Base-by-base conservation (phyloP, 2,113 vertebrate species). In the Gadus macrocephalus region DNA sequence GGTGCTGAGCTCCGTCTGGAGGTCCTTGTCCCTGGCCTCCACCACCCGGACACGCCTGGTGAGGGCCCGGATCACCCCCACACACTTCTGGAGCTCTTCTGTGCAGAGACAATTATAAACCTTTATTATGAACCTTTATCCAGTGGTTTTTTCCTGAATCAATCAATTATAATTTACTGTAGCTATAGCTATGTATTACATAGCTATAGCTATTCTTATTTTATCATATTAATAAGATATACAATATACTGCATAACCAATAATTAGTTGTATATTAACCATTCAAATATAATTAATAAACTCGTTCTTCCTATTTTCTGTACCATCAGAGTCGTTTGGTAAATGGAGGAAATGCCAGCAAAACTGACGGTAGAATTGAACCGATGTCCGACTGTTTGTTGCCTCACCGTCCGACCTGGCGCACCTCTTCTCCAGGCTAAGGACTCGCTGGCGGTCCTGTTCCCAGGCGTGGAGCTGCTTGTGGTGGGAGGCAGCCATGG, bases 71-170 rank as follows among this genome's bases (percentile, higher is more conserved):
- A 91, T 88, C 75, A 90, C 78, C 35, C 87, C 76, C 1, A 85
- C 86, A 20, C 86, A 80, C 62, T 85, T 91, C 76, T 82, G 82
- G 65, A 91, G 27, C 81, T 90, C 88, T 12, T 89, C 90, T 92
- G 64, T 28, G 38, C 28, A 74, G 20, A 72, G 4, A 55, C 2
- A 11, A 3, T 11, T 49, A 49, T 14, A 49, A 49, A 49, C 31
- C 31, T 35, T 35, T 35, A 35, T 6, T 35, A 35, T 35, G 70
- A 25, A 14, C 42, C 42, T 49, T 49, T 49, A 49, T 12, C 11
- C 60, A 31, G 3, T 35, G 4, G 3, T 35, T 35, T 35, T 35
- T 35, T 35, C 31, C 2, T 35, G 6, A 35, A 35, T 35, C 31
- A 35, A 35, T 35, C 31, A 35, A 35, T 0, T 31, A 31, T 35